Evolutionary conservation across 2,888 invertebrate genomes (phyloP).

Genomic region (Cosmorhoe ocellata): DNA sequence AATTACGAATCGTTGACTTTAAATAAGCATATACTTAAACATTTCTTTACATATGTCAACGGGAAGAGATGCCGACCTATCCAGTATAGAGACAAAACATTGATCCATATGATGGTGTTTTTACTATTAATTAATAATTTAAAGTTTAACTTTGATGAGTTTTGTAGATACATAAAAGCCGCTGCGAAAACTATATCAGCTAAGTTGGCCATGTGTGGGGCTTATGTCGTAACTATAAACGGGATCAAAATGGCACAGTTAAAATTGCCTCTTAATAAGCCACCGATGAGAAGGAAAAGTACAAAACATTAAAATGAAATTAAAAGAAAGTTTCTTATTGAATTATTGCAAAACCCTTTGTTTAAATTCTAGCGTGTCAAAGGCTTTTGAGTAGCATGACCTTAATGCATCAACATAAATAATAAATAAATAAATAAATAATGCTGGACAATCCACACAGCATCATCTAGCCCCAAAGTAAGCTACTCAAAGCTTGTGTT

Average conservation of each 20-base stretch:
- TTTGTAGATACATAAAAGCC: constrained; percentile 55
- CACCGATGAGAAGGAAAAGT: constrained; percentile 15
- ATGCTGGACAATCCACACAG: too few species aligned
- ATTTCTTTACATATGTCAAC: constrained; percentile 50
- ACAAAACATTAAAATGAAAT: not conserved
- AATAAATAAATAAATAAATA: too few species aligned
- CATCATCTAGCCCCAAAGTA: too few species aligned
- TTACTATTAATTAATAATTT: constrained; percentile 61
- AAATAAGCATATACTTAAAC: constrained; percentile 54
- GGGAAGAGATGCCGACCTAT: constrained; percentile 51
- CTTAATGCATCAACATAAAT: too few species aligned
- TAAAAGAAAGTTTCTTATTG: too few species aligned
- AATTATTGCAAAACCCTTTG: too few species aligned
- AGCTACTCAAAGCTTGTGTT: too few species aligned
- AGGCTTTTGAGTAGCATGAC: too few species aligned
- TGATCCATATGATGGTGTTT: constrained; percentile 66
- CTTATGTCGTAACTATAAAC: constrained; percentile 43
- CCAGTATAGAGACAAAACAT: constrained; percentile 61
- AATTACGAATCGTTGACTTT: constrained; percentile 57
- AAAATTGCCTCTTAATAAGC: constrained; percentile 53
- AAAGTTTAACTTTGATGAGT: constrained; percentile 55
- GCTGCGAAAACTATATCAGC: constrained; percentile 46
- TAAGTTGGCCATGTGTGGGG: constrained; percentile 62
- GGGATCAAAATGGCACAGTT: constrained; percentile 57
- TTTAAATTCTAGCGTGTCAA: too few species aligned